phyloP scores from a whole-genome alignment of 2,888 invertebrate species.

The Eupithecia dodoneata region DNA sequence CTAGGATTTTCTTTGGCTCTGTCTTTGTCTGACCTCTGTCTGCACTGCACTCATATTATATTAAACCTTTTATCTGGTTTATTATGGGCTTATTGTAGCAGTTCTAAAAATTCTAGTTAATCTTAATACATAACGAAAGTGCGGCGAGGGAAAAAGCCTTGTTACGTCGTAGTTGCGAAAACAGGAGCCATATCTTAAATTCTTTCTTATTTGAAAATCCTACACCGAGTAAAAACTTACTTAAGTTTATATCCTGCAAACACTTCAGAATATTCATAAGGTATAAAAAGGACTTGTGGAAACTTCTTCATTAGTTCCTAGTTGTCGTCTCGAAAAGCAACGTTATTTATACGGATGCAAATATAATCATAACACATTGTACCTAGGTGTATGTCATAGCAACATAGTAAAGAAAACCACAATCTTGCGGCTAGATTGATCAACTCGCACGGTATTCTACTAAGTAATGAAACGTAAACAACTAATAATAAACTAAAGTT shows the following conservation, averaged over 20 bases:
- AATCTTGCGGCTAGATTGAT: slow-evolving; percentile 4
- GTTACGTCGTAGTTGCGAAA: background rate
- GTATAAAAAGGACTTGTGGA: background rate
- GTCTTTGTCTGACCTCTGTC: background rate
- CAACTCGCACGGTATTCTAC: background rate
- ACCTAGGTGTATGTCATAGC: background rate
- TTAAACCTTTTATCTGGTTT: slow-evolving; percentile 8
- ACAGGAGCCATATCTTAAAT: slow-evolving; percentile 1
- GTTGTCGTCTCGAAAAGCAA: background rate
- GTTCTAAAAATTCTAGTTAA: slow-evolving; percentile 18
- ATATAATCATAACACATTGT: background rate
- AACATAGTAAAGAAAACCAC: slow-evolving; percentile 3
- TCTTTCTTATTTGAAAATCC: slow-evolving; percentile 2
- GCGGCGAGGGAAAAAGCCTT: slow-evolving; percentile 10
- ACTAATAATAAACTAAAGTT: background rate
- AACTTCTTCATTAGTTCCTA: background rate
- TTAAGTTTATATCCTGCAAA: slow-evolving; percentile 5
- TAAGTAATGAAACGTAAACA: background rate
- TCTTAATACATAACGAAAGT: slow-evolving; percentile 12
- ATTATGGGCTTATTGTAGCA: slow-evolving; percentile 13
- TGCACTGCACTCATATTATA: slow-evolving; percentile 14
- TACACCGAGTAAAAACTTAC: slow-evolving; percentile 4
- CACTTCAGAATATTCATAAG: slow-evolving; percentile 1
- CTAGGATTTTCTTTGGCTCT: background rate
- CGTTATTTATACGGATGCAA: background rate